A percentile compares a stretch with the other conserved stretches of the same genome.
Conservation (phyloP, 1,140 invertebrate genomes). For the Phymastichus coffea region DNA sequence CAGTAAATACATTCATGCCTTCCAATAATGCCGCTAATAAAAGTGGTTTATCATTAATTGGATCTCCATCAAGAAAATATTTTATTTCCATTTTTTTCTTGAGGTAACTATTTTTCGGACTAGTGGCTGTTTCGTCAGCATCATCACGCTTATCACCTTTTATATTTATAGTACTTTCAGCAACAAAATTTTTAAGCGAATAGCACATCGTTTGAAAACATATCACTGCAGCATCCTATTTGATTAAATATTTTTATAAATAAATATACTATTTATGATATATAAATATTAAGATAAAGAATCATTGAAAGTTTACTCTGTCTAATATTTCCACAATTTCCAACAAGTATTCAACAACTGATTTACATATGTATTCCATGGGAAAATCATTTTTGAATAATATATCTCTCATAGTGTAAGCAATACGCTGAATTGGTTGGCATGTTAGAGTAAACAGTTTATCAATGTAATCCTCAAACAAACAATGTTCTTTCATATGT, state of each 20-base stretch:
- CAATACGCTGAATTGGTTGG: slow-evolving; percentile 63
- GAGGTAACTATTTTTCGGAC: background rate
- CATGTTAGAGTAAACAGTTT: slow-evolving; percentile 65
- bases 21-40: slow-evolving; percentile 64
- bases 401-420: slow-evolving; percentile 61
- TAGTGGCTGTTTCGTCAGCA: background rate
- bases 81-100: slow-evolving; percentile 10
- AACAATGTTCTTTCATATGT: slow-evolving; percentile 48
- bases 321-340: slow-evolving; percentile 63
- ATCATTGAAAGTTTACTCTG: slow-evolving; percentile 56
- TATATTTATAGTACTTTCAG: background rate
- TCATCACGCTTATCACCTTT: slow-evolving; percentile 20
- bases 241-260: slow-evolving; percentile 4
- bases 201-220: slow-evolving; percentile 70
- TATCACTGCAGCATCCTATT: slow-evolving; percentile 66
- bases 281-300: background rate
- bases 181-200: slow-evolving; percentile 62
- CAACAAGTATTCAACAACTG: slow-evolving; percentile 51
- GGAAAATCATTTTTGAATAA: slow-evolving; percentile 43
- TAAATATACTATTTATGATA: slow-evolving; percentile 29
- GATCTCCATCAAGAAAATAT: slow-evolving; percentile 41
- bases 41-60: slow-evolving; percentile 50
- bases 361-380: slow-evolving; percentile 51
- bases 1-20: slow-evolving; percentile 63
- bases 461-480: slow-evolving; percentile 63